Evolutionary conservation across 2,113 vertebrate genomes (phyloP).

Genomic region (Ursus arctos): DNA sequence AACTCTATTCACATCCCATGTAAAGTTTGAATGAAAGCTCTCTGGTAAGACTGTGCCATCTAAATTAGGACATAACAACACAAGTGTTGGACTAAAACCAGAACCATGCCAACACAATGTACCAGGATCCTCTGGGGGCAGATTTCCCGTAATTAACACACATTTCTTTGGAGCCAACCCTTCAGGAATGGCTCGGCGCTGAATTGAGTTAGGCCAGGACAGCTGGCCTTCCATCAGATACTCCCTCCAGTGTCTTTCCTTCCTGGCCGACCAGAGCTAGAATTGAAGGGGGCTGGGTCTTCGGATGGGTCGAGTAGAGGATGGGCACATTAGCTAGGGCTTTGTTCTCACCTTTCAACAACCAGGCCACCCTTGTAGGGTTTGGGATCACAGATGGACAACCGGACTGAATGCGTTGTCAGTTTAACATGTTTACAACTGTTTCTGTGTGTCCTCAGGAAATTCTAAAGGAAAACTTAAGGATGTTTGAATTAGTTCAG

Average conservation of each 20-base stretch:
- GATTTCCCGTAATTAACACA: conserved; percentile 44
- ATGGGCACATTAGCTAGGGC: not conserved
- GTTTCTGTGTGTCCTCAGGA: conserved; percentile 85
- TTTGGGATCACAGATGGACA: conserved; percentile 8
- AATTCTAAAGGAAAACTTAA: conserved; percentile 91
- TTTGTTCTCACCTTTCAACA: conserved; percentile 13
- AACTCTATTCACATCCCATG: not conserved
- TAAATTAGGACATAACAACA: not conserved
- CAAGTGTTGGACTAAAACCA: conserved; percentile 19
- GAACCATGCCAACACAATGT: not conserved
- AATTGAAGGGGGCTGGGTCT: not conserved
- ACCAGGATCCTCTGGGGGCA: not conserved
- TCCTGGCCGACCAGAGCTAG: not conserved
- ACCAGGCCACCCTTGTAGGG: not conserved
- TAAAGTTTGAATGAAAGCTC: conserved; percentile 41
- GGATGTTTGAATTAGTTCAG: conserved; percentile 95
- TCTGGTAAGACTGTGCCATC: conserved; percentile 40
- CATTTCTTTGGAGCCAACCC: not conserved
- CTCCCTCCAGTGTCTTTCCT: not conserved
- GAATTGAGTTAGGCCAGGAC: not conserved
- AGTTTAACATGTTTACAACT: conserved; percentile 24
- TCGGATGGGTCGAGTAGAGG: not conserved
- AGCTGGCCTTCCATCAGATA: not conserved
- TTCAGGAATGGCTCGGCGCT: conserved; percentile 16
- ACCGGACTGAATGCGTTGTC: not conserved